A percentile compares a stretch with the other conserved stretches of the same genome.
phyloP scores from a whole-genome alignment of 2,888 invertebrate species.

The Charanyca ferruginea region DNA sequence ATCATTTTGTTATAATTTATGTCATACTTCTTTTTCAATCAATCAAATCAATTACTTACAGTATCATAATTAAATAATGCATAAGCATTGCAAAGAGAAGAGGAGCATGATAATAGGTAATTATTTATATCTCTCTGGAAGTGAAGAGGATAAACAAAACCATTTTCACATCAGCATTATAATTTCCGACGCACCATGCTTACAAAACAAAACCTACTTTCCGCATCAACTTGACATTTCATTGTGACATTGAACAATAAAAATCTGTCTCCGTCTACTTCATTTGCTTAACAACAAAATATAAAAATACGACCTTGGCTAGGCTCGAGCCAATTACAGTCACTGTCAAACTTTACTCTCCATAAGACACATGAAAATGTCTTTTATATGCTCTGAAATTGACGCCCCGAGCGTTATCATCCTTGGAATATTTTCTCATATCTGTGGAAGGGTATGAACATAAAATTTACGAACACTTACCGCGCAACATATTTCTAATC shows the following conservation, averaged over 20 bases:
- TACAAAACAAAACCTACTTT: constrained; percentile 16
- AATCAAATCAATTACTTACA: no score
- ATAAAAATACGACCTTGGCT: constrained; percentile 43
- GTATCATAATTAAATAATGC: no score
- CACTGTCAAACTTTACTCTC: constrained; percentile 36
- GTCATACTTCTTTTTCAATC: no score
- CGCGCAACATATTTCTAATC: constrained; percentile 53
- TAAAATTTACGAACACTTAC: constrained; percentile 46
- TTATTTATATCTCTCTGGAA: not conserved
- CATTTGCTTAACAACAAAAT: constrained; percentile 35
- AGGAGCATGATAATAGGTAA: not conserved
- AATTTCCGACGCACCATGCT: constrained; percentile 19
- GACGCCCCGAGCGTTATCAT: constrained; percentile 7
- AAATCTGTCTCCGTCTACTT: constrained; percentile 23
- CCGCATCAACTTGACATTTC: constrained; percentile 31
- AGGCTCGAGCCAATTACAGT: constrained; percentile 27
- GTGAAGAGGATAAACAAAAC: not conserved
- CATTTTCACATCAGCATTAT: not conserved
- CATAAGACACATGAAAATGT: constrained; percentile 18
- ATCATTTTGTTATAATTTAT: no score
- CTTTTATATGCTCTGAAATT: constrained; percentile 14
- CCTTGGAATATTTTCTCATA: constrained; percentile 32
- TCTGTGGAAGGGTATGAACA: constrained; percentile 21
- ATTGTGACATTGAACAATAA: constrained; percentile 47
- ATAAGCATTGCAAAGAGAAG: not conserved